Conservation (phyloP, 1,140 invertebrate genomes). For the Popillia japonica region DNA sequence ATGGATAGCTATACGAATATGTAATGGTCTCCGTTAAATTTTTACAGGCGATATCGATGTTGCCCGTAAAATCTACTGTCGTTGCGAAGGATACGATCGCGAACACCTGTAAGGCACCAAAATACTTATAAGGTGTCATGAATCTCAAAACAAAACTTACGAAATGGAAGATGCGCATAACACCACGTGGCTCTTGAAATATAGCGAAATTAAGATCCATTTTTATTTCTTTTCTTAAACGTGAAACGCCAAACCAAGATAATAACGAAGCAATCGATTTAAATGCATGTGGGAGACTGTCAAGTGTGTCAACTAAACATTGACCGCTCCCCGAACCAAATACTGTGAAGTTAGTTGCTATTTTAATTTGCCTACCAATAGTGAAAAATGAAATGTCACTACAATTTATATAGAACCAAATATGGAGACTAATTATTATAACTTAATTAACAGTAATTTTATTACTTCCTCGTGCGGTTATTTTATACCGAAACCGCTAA, state of each 20-base stretch:
- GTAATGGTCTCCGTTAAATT: background rate
- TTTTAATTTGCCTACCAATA: background rate
- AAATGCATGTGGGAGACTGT: background rate
- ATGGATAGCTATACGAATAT: conserved; percentile 55
- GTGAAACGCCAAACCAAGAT: background rate
- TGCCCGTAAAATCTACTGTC: conserved; percentile 61
- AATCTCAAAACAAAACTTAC: conserved; percentile 59
- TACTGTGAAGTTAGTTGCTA: background rate
- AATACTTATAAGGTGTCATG: conserved; percentile 37
- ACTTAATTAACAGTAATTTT: no score
- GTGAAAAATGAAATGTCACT: background rate
- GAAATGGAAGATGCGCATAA: conserved; percentile 69
- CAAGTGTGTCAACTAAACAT: no score
- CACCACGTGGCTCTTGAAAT: conserved; percentile 68
- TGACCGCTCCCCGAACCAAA: conserved; percentile 29
- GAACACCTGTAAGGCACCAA: conserved; percentile 62
- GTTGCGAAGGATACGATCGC: conserved; percentile 69
- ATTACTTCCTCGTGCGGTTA: no score
- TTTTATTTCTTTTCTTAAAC: background rate
- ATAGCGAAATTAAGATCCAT: conserved; percentile 64
- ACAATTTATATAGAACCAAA: no score
- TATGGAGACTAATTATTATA: no score
- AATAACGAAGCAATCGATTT: background rate
- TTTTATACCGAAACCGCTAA: no score
- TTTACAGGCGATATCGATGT: background rate